Evolutionary conservation across 2,797 vertebrate species (phyloP), one percentile per base, ranked within the genome.

Genomic region (Cryptoprocta ferox): DNA sequence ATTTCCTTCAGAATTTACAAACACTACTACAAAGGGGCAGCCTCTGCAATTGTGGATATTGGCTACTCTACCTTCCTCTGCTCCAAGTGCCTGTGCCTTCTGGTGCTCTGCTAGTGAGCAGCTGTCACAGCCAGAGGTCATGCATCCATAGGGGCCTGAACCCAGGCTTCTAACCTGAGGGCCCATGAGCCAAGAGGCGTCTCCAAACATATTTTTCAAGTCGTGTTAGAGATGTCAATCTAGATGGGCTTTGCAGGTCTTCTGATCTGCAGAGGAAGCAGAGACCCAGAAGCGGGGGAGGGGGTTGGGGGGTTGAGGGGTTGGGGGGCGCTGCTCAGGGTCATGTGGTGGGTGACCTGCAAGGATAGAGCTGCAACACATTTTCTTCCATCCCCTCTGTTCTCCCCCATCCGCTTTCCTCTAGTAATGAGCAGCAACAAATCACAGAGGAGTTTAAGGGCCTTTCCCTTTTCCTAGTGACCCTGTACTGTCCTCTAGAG

Each of bases 401-500:
- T 53, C 24, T 8, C 2, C 30, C 12, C 24, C 50, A 75, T 4
- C 19, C 11, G 2, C 13, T 79, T 95, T 66, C 1, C 28, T 30
- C 37, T 53, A 42, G 56, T 65, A 53, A 42, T 70, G 59, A 79
- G 15, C 1, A n/a, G 39, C n/a, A 32, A 48, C 18, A 59, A 24
- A 76, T 32, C 50, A 71, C 65, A 37, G n/a, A 76, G 39, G 11
- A 12, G 1, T 9, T 45, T n/a, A 26, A 71, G 65, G 61, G 45
- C 71, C 42, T 28, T 26, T 70, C 78, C 81, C n/a, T 21, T 75
- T 86, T 85, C 37, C 37, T 73, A 35, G 37, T 42, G 5, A 70
- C 61, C n/a, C 32, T 15, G 11, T 63, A 35, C 59, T 89, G 35
- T 37, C 65, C 65, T 87, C 93, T 89, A 76, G 89, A 32, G 79